Conservation (phyloP, 92 coral and sea anemone genomes). For the Palythoa grandis region DNA sequence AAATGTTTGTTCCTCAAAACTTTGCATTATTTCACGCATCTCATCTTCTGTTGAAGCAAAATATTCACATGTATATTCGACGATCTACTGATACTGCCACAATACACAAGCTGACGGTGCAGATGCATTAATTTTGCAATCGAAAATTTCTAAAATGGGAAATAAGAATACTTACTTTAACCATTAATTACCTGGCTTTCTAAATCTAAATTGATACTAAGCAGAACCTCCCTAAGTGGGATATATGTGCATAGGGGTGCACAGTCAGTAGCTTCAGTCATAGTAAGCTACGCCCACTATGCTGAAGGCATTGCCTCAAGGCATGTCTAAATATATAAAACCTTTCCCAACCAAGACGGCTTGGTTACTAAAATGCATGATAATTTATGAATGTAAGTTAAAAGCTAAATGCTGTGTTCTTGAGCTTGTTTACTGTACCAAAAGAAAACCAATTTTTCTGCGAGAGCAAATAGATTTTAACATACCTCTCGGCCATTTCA, state of each 20-base stretch:
- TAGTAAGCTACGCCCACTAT: constrained; percentile 5
- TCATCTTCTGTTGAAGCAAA: constrained; percentile 24
- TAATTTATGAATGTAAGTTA: constrained; percentile 9
- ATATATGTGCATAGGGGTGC: constrained; percentile 21
- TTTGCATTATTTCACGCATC: constrained; percentile 16
- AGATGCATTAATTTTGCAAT: constrained; percentile 3
- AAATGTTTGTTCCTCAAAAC: not conserved
- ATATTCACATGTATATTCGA: constrained; percentile 8
- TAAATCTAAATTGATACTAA: constrained; percentile 12
- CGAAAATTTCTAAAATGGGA: constrained; percentile 11
- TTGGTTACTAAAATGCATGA: constrained; percentile 15
- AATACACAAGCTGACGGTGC: constrained; percentile 18
- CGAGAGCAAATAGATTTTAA: constrained; percentile 7
- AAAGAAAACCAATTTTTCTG: constrained; percentile 14
- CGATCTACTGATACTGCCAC: constrained; percentile 12
- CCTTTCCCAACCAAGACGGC: not conserved
- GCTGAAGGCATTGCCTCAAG: constrained; percentile 4
- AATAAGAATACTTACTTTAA: constrained; percentile 13
- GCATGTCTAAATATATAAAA: not conserved
- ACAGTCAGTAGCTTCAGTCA: not conserved
- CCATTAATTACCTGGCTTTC: constrained; percentile 8
- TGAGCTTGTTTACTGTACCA: constrained; percentile 11
- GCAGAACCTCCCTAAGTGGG: constrained; percentile 26
- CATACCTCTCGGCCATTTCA: constrained; percentile 47
- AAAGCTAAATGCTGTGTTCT: constrained; percentile 9